Evolutionary conservation across 2,113 vertebrate species (phyloP), one percentile per base, ranked within the genome.

Genomic region (Misgurnus mizolepis): DNA sequence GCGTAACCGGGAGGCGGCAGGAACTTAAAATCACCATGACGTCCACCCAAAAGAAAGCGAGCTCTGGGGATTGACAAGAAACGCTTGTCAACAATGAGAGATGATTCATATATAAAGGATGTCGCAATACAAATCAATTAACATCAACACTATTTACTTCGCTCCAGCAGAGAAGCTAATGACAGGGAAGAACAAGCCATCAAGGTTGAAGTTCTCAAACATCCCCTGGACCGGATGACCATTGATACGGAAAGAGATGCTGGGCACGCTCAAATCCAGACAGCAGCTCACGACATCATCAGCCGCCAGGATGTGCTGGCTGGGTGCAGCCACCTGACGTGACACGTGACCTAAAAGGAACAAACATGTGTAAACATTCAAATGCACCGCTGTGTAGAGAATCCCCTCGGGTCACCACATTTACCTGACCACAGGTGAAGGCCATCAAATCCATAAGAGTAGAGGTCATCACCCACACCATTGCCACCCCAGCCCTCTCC

Each of bases 401-500:
- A 43, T 47, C 27, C 8, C 43, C 4, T 58, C 60, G 55, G 43
- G 64, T 11, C 18, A 22, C 8, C 27, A 39, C 49, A 45, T 60
- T 76, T 86, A 98, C 96, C 96, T 90, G 96, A 95, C 96, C 95
- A 98, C 22, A 98, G 92, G 67, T 96, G 90, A 65, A 94, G 92
- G 3, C 96, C 96, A n/a, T 98, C 96, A 62, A 91, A 98, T 75
- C 93, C 95, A 0, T 97, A 98, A 27, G 96, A 98, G 86, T 95
- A 96, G 67, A 98, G 93, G 87, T 98, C 96, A 34, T 98, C 96
- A 5, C 96, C 96, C 0, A 96, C 95, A 0, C 96, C 96, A 6
- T 97, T 98, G 83, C 96, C 93, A 22, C 96, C 96, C 96, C 96
- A 98, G 88, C 94, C 96, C 81, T 97, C 95, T 53, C 96, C 96